Evolutionary conservation across 2,113 vertebrate species (phyloP).

Genomic region (Danionella cerebrum): DNA sequence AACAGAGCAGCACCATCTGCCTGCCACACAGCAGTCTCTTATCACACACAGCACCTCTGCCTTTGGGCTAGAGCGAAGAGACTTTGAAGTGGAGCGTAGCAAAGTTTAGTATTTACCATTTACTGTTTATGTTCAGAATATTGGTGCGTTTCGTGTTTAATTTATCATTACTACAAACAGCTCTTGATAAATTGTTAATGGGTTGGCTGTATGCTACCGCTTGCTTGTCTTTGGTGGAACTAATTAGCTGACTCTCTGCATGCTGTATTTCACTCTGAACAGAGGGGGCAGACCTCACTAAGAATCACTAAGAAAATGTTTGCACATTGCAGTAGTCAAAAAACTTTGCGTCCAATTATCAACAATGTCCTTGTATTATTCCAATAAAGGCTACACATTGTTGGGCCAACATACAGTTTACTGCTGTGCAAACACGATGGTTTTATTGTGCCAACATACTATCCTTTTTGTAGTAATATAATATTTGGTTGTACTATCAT

Average conservation of each 20-base stretch:
- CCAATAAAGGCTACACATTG: too few relatives aligned
- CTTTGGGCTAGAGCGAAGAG: neutral
- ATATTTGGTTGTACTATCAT: too few relatives aligned
- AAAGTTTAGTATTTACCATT: neutral
- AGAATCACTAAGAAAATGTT: neutral
- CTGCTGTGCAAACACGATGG: too few relatives aligned
- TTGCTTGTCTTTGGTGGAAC: neutral
- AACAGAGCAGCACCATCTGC: constrained; percentile 31
- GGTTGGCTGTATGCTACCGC: neutral
- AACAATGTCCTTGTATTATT: too few relatives aligned
- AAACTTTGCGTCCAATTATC: too few relatives aligned
- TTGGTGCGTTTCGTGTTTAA: neutral
- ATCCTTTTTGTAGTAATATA: too few relatives aligned
- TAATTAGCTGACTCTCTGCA: neutral
- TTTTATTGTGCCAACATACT: too few relatives aligned
- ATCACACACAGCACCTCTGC: neutral
- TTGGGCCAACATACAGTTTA: too few relatives aligned
- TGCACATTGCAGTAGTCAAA: neutral
- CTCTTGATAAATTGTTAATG: neutral
- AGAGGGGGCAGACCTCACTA: constrained; percentile 14
- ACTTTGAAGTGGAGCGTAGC: constrained; percentile 17
- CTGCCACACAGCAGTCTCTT: constrained; percentile 21
- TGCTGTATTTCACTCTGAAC: neutral
- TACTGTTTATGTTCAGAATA: neutral
- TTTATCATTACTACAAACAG: neutral